These are phyloP conservation scores for Eurytoma californica DNA, from an alignment of 2,888 invertebrate genomes.

Conservation along the genomic window DNA sequence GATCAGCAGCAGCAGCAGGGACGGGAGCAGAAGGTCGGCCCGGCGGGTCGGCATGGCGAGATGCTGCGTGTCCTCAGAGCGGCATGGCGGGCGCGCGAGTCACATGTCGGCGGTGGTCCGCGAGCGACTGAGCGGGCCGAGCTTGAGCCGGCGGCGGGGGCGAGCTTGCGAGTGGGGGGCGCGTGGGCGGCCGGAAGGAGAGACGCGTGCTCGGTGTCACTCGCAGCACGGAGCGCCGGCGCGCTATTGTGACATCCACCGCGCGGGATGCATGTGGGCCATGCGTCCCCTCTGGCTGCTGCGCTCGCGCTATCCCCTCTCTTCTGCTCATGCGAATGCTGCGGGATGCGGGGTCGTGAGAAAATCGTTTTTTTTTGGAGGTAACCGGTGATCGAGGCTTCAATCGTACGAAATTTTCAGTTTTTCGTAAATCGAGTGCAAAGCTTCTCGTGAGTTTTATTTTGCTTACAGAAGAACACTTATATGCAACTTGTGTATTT, in stretches of 20 bases:
- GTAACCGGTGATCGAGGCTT: no score
- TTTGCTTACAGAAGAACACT: no score
- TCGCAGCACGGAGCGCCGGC: neutral
- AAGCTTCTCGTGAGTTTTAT: no score
- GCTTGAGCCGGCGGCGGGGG: constrained; percentile 23
- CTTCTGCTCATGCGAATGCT: no score
- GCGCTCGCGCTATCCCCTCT: no score
- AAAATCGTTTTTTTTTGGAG: no score
- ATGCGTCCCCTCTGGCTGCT: no score
- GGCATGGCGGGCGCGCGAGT: neutral
- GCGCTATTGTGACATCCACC: constrained; percentile 25
- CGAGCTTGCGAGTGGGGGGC: constrained; percentile 51
- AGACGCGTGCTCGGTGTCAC: constrained; percentile 39
- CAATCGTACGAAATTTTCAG: no score
- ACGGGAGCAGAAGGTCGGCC: neutral
- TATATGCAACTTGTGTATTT: no score
- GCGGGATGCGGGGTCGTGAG: no score
- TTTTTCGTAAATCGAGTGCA: no score
- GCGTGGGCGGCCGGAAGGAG: constrained; percentile 55
- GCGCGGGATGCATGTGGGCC: no score
- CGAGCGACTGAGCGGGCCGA: constrained; percentile 46
- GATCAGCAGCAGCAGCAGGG: neutral
- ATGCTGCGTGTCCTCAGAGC: neutral
- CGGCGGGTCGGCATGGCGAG: neutral
- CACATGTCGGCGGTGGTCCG: constrained; percentile 15